Conservation (phyloP, 2,888 invertebrate genomes). For the Pseudanteris insignis region DNA sequence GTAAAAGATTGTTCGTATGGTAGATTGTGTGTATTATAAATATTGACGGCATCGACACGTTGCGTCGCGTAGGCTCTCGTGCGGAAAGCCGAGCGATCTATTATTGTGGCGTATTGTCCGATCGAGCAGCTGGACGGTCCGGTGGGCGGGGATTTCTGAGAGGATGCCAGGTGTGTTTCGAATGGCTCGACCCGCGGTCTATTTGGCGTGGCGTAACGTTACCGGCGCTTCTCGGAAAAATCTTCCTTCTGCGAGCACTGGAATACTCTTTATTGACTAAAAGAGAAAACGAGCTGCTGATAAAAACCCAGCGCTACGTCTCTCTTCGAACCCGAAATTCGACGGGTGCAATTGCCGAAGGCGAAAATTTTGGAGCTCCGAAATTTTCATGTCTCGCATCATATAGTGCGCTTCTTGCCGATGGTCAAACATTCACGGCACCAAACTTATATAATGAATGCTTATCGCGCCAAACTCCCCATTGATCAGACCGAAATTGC, state of each 20-base stretch:
- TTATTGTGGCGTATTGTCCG: constrained; percentile 39
- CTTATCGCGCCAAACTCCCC: constrained; percentile 5
- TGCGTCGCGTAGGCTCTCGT: background rate
- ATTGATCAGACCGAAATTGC: constrained; percentile 13
- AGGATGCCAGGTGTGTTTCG: constrained; percentile 44
- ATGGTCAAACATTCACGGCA: constrained; percentile 11
- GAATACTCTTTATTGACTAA: constrained; percentile 19
- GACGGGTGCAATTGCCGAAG: constrained; percentile 1
- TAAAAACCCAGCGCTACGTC: constrained; percentile 3
- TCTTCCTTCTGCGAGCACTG: constrained; percentile 3
- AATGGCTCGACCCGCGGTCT: constrained; percentile 16
- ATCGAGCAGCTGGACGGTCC: constrained; percentile 38
- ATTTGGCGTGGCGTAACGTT: constrained; percentile 25
- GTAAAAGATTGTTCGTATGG: no score
- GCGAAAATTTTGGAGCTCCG: constrained; percentile 1
- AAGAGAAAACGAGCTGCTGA: constrained; percentile 1
- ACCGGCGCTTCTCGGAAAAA: constrained; percentile 29
- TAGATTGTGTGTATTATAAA: background rate
- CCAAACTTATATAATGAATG: constrained; percentile 5
- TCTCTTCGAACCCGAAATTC: background rate
- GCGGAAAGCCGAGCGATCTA: constrained; percentile 35
- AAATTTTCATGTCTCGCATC: constrained; percentile 1
- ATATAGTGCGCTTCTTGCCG: background rate
- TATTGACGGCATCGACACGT: constrained; percentile 7
- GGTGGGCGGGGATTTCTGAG: constrained; percentile 44